Conservation (phyloP, 2,113 vertebrate species). For the Tapirus terrestris region DNA sequence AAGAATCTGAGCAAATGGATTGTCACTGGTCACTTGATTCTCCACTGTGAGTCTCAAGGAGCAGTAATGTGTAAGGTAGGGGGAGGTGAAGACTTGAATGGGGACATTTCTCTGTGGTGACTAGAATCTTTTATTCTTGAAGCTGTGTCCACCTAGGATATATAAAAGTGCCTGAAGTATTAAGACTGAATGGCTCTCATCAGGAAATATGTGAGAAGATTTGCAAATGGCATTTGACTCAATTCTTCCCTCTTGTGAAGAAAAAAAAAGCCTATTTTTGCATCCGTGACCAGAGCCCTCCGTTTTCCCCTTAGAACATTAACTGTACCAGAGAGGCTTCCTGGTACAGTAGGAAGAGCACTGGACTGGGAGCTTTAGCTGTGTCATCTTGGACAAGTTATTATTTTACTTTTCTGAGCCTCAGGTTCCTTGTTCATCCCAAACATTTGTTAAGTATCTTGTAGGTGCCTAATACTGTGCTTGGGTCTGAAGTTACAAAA, state of each 20-base stretch:
- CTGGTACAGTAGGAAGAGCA: background rate
- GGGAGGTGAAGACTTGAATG: background rate
- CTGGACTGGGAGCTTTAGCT: constrained; percentile 4
- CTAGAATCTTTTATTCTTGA: constrained; percentile 37
- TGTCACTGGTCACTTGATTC: background rate
- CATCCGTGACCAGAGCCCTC: background rate
- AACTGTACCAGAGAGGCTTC: constrained; percentile 7
- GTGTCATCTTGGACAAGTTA: constrained; percentile 29
- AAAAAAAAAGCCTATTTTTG: background rate
- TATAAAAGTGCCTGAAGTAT: background rate
- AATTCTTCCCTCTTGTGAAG: constrained; percentile 1
- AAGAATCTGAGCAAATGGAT: background rate
- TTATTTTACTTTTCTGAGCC: constrained; percentile 43
- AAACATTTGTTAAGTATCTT: constrained; percentile 60
- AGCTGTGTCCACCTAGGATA: background rate
- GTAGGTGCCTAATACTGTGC: background rate
- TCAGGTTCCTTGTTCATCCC: constrained; percentile 40
- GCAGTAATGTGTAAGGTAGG: background rate
- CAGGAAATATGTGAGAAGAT: background rate
- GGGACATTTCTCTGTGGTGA: background rate
- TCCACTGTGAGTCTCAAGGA: background rate
- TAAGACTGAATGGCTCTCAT: background rate
- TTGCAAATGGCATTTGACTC: constrained; percentile 53
- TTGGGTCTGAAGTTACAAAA: constrained; percentile 19
- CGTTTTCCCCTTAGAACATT: background rate